A percentile compares a stretch with the other conserved stretches of the same genome.
Conservation (phyloP, 1,140 invertebrate species). For the Drosophila bifasciata region DNA sequence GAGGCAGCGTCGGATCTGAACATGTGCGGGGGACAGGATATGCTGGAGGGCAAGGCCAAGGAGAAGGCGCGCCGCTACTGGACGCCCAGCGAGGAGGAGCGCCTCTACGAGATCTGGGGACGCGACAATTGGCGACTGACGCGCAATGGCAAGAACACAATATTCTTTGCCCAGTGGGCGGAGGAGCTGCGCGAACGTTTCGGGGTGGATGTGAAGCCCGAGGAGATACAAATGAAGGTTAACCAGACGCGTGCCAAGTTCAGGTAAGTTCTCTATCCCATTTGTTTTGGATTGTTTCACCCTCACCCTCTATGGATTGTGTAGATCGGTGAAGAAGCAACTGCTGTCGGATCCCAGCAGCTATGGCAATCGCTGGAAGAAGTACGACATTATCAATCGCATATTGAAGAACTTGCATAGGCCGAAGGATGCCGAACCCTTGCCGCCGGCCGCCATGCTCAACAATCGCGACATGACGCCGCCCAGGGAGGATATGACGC, state of each 20-base stretch:
- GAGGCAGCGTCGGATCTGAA: conserved; percentile 34
- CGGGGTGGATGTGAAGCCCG: conserved; percentile 71
- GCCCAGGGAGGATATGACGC: conserved; percentile 47
- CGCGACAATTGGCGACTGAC: conserved; percentile 78
- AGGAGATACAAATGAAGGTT: conserved; percentile 80
- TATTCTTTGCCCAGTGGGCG: conserved; percentile 74
- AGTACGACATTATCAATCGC: conserved; percentile 71
- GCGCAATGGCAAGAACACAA: conserved; percentile 74
- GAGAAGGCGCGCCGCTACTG: conserved; percentile 77
- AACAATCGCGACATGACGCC: conserved; percentile 76
- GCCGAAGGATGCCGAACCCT: conserved; percentile 73
- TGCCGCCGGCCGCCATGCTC: conserved; percentile 67
- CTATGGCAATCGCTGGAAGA: conserved; percentile 71
- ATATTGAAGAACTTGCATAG: conserved; percentile 77
- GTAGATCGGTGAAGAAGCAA: conserved; percentile 70
- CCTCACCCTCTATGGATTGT: background rate
- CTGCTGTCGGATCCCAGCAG: conserved; percentile 54
- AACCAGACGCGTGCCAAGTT: conserved; percentile 80
- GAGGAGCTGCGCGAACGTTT: conserved; percentile 72
- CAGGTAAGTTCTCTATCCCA: conserved; percentile 51
- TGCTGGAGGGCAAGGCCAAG: conserved; percentile 61
- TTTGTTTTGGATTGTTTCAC: background rate
- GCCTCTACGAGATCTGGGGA: conserved; percentile 78
- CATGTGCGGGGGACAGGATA: conserved; percentile 65
- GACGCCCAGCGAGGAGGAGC: conserved; percentile 77